These are phyloP conservation scores for Bombus pascuorum DNA, from an alignment of 1,140 invertebrate genomes.

Conservation along the genomic window DNA sequence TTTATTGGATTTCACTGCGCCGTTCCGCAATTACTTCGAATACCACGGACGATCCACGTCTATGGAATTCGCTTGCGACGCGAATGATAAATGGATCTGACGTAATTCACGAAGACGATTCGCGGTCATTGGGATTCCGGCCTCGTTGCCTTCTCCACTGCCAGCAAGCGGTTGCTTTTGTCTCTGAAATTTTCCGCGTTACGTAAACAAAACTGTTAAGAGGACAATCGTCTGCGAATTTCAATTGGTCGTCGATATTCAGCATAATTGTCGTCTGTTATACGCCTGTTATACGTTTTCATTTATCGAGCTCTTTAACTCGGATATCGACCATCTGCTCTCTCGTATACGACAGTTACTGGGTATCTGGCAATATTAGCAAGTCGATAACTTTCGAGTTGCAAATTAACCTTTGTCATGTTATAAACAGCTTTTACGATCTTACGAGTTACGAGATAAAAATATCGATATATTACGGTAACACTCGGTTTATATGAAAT, in stretches of 20 bases:
- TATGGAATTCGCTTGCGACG: conserved; percentile 19
- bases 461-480: no score
- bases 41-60: conserved; percentile 14
- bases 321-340: background rate
- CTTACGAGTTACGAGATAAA: no score
- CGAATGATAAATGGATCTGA: conserved; percentile 48
- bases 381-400: no score
- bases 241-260: background rate
- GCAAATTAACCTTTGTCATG: no score
- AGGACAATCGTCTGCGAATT: background rate
- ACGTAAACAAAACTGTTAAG: conserved; percentile 4
- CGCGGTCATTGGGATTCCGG: conserved; percentile 31
- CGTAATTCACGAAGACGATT: conserved; percentile 39
- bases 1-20: background rate
- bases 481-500: no score
- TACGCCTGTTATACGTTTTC: background rate
- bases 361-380: no score
- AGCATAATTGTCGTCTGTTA: background rate
- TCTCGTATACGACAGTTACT: no score
- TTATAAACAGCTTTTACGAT: no score
- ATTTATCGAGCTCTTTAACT: background rate
- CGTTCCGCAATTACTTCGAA: conserved; percentile 32
- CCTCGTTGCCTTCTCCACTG: background rate
- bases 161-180: background rate
- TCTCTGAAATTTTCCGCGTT: conserved; percentile 19